phyloP scores from a whole-genome alignment of 2,888 invertebrate genomes.

The Chironomus riparius region DNA sequence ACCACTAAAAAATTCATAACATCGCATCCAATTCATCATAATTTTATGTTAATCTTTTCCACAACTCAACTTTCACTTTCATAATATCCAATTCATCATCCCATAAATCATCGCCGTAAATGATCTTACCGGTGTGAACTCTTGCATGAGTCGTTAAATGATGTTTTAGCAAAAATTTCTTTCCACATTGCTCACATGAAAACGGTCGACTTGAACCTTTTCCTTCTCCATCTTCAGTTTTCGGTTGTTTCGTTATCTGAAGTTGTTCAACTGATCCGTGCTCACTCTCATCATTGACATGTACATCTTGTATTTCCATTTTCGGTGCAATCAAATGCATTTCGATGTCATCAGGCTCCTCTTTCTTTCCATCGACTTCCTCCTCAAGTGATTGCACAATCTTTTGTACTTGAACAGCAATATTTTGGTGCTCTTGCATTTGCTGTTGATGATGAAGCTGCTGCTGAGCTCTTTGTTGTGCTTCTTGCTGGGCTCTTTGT shows the following conservation, averaged over 20 bases:
- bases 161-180: constrained; percentile 73
- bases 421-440: constrained; percentile 33
- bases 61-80: too few species aligned
- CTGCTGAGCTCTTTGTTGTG: background rate
- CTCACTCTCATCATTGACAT: background rate
- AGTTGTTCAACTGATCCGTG: background rate
- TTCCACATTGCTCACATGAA: constrained; percentile 73
- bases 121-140: constrained; percentile 58
- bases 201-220: constrained; percentile 57
- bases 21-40: too few species aligned
- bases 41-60: too few species aligned
- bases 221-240: background rate
- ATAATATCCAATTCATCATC: background rate
- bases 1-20: too few species aligned
- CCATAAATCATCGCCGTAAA: background rate
- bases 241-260: background rate
- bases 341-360: constrained; percentile 7
- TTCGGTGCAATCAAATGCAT: constrained; percentile 22
- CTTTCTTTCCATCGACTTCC: constrained; percentile 40
- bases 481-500: background rate
- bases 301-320: constrained; percentile 3
- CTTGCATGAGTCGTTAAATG: constrained; percentile 75
- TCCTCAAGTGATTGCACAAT: constrained; percentile 44
- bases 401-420: constrained; percentile 44
- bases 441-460: background rate